Base-by-base conservation (phyloP, 2,113 vertebrate species). In the Oxygymnocypris stewartii region DNA sequence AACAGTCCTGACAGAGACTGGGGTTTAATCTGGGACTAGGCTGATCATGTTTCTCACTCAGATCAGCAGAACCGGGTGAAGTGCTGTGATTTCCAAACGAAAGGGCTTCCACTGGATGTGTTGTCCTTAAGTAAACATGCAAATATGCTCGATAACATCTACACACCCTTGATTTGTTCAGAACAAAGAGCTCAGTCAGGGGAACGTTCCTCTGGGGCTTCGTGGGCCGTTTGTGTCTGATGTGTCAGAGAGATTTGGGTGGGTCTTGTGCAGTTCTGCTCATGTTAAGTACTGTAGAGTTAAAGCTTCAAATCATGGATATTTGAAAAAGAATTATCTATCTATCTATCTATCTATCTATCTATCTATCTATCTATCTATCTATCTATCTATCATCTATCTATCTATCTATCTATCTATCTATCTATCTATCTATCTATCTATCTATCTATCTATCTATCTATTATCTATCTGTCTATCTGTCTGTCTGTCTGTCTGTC, bases 41-140 rank as follows among this genome's bases (percentile, higher is more conserved):
- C 57, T 28, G 81, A 82, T 87, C 86, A 49, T 63, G 80, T 87
- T 87, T 77, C 86, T n/a, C 44, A 57, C 57, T 37, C 59, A 83
- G 71, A 83, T 85, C 61, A 78, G 59, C 37, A 69, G 51, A 57
- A 77, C 54, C 49, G 63, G 84, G 71, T 28, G 80, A 87, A 6
- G 73, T 31, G 18, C 35, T 78, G 59, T 59, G 57, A 87, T 51
- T 77, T 87, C 44, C 59, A 86, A 44, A 40, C 61, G 44, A 63
- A 87, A 75, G 28, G 71, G 42, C 59, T 82, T 77, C 59, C 40
- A 28, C 47, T 77, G 59, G 74, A 87, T 61, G 49, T 86, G 76
- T 37, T 14, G 42, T 86, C 35, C 40, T 54, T 57, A 42, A 74
- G 42, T 87, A 78, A 84, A 83, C 71, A 65, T 84, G 80, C 75